Base-by-base conservation (phyloP, 2,113 vertebrate genomes). In the Orientallactaga bullata region DNA sequence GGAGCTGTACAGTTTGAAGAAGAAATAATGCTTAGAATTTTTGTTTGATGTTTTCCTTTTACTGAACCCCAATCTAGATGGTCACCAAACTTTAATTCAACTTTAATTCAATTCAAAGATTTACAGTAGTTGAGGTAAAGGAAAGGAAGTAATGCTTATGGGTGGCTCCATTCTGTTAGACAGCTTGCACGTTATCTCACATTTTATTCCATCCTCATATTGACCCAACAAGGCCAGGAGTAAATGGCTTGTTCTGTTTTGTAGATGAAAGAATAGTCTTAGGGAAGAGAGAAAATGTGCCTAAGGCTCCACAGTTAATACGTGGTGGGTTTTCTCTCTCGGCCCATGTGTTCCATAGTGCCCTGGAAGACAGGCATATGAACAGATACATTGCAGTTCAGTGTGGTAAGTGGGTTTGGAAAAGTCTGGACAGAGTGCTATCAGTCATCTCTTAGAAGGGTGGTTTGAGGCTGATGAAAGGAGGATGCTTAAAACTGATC, bases 11-110 rank as follows among this genome's bases (percentile, higher is more conserved):
- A 65, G 13, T 42, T 51, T 11, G 32, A 88, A 88, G 32, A 88
- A 88, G 81, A 4, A 90, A 26, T 61, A 66, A 42, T 85, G 66
- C 60, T 92, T 89, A 74, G 12, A 69, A 71, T 93, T 91, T 5
- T n/a, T 80, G 26, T 86, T 69, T 79, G 60, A 60, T 88, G 35
- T 28, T 61, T 66, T 47, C 39, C n/a, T 79, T 66, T 88, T 77
- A 17, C 12, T 72, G 71, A 88, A 7, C 68, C 11, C 12, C 39
- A 87, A 35, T 80, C 65, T 17, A 85, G 7, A 35, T 77, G 28
- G 66, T 82, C 17, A 15, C 71, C 39, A 61, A 8, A 78, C 77
- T 58, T 77, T 24, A 51, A 16, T 32, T 88, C 0, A 23, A 88
- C n/a, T n/a, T n/a, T 69, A 32, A n/a, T n/a, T n/a, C n/a, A n/a